Conservation (phyloP, 2,113 vertebrate genomes). For the Microtus oregoni region DNA sequence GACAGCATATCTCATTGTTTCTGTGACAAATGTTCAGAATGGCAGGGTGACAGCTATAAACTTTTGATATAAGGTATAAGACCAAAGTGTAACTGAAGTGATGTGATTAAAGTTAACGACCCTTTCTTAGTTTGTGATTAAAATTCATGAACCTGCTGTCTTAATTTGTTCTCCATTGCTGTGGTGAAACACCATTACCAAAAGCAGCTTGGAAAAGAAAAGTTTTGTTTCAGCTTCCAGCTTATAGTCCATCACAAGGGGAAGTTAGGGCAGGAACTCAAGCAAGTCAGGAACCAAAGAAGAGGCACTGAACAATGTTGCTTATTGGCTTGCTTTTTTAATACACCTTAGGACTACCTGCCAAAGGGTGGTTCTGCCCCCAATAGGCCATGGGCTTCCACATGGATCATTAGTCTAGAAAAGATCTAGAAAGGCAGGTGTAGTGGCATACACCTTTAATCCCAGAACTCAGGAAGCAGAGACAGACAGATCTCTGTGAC, state of each 20-base stretch:
- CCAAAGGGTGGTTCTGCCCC: not conserved
- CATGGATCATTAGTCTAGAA: not conserved
- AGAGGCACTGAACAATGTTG: not conserved
- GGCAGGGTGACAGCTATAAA: not conserved
- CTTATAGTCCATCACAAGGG: not conserved
- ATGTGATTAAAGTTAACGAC: not conserved
- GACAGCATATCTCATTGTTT: not conserved
- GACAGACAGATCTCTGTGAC: not conserved
- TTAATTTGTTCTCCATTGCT: not conserved
- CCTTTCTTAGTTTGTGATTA: not conserved
- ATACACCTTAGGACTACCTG: not conserved
- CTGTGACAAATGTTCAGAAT: not conserved
- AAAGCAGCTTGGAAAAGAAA: not conserved
- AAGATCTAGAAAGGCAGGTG: not conserved
- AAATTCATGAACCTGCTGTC: not conserved
- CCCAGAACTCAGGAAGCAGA: not conserved
- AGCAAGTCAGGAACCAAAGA: not conserved
- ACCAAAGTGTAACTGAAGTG: not conserved
- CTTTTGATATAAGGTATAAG: not conserved
- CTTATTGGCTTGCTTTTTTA: not conserved
- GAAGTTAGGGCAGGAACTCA: not conserved
- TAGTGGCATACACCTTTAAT: not conserved
- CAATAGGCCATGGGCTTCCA: not conserved
- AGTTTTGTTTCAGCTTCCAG: not conserved
- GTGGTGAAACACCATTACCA: not conserved